Base-by-base conservation (phyloP, 2,113 vertebrate genomes). In the Rhynchopsitta pachyrhyncha region DNA sequence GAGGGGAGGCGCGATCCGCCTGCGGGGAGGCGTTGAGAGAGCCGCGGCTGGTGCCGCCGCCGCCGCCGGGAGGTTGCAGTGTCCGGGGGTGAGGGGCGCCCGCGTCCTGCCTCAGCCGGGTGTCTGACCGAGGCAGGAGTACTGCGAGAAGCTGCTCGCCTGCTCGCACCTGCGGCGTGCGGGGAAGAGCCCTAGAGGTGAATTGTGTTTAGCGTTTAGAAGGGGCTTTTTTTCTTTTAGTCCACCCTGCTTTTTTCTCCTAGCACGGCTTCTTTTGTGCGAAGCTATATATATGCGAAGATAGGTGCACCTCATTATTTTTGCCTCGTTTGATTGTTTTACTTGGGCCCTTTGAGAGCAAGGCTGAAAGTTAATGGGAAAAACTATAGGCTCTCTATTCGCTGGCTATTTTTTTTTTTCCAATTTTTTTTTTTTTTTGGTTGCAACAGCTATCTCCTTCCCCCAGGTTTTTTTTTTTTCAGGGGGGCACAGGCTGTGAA, bases 141-240 rank as follows among this genome's bases (percentile, higher is more conserved):
- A 1, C 15, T 20, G 7, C 2, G 10, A 3, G 42, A 17, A 42
- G 2, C 16, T 20, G 35, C 11, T 2, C 4, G 13, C 23, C 13
- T 15, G 33, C 6, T 23, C 57, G 57, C 33, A 23, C 20, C 20
- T n/a, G 57, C 57, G 57, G 57, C 33, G 6, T n/a, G 55, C 31
- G 27, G 66, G 7, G 17, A n/a, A 20, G 46, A 4, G 46, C 15
- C 29, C 17, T 4, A 4, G 24, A 33, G 44, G 28, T 27, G 35
- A 29, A 41, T 2, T 9, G 70, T 7, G 25, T 7, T 10, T 7
- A 13, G n/a, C 13, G 8, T 9, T 29, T 8, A 13, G 27, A 14
- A n/a, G 59, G 2, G 46, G 13, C 4, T 44, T 59, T 31, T 23
- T 49, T 31, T 35, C 25, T 50, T 37, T 24, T 13, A 10, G 6